Evolutionary conservation across 2,888 invertebrate species (phyloP), one percentile per base, ranked within the genome.

Genomic region (Galeruca laticollis): DNA sequence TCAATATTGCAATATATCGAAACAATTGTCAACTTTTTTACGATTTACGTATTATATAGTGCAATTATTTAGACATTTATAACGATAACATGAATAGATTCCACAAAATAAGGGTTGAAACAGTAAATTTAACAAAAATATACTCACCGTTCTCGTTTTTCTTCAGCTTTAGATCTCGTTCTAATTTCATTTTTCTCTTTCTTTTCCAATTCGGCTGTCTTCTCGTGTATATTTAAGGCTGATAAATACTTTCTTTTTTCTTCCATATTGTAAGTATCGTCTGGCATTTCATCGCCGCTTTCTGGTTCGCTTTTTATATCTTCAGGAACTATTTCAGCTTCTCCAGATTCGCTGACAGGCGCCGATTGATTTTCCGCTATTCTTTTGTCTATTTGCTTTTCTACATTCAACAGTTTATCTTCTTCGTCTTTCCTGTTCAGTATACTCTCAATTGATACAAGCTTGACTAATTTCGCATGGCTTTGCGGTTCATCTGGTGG

Each of bases 281-380:
- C 80, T 26, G 71, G 75, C 20, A 71, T 64, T 63, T 80, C 82
- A 13, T 80, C 80, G 1, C 80, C 82, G 8, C 81, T 79, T 43
- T 79, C 80, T 0, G 82, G 81, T 76, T 85, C 84, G 64, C 80
- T 82, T 76, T 85, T 85, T 51, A 84, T 82, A 60, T 79, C 78
- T 43, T 80, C 76, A 10, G 66, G 47, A 15, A 71, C 18, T n/a
- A 73, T 70, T 65, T 75, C 73, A 18, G 62, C 68, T 18, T 67
- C 11, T 0, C 69, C 31, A 21, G 20, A 15, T 47, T 60, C 54
- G 10, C 20, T 13, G n/a, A 51, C 20, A 8, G 11, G 56, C 15
- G 54, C 20, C 10, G 20, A n/a, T 33, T 10, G 26, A 47, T 56
- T 31, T 35, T 57, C 35, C 33, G 49, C 1, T 21, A 4, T 60